Evolutionary conservation across 1,140 invertebrate genomes (phyloP).

Genomic region (Heliconius hermathena): DNA sequence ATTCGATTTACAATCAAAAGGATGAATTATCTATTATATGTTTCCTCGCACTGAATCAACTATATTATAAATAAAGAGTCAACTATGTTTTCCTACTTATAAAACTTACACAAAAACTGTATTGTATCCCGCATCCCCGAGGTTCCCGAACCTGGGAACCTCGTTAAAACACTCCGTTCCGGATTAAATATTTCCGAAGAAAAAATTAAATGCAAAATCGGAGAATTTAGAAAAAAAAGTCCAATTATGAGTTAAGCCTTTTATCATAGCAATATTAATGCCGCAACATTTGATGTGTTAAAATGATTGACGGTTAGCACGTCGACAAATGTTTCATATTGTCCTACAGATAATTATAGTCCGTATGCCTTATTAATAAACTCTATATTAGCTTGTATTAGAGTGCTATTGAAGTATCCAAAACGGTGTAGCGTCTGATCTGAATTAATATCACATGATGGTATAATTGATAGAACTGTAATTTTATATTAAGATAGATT

Average conservation of each 20-base stretch:
- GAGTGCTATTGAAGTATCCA: slow-evolving; percentile 22
- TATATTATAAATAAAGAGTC: too few species aligned
- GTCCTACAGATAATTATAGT: neutral
- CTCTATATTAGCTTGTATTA: neutral
- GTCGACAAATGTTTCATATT: slow-evolving; percentile 26
- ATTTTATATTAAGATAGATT: neutral
- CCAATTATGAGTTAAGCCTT: neutral
- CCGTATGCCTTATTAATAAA: slow-evolving; percentile 1
- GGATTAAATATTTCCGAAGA: too few species aligned
- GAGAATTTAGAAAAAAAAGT: neutral
- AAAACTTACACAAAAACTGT: too few species aligned
- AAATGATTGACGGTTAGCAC: slow-evolving; percentile 32
- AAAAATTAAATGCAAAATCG: too few species aligned
- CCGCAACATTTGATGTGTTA: slow-evolving; percentile 40
- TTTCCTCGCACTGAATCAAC: too few species aligned
- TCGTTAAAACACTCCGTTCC: too few species aligned
- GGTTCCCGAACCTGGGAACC: too few species aligned
- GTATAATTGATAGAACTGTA: neutral
- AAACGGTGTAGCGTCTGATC: slow-evolving; percentile 18
- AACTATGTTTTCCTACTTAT: too few species aligned
- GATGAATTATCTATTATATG: too few species aligned
- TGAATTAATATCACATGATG: slow-evolving; percentile 28
- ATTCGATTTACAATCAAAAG: too few species aligned
- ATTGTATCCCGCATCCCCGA: too few species aligned
- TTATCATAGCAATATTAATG: slow-evolving; percentile 1